Conservation (phyloP, 2,113 vertebrate species). For the Syrrhaptes paradoxus region DNA sequence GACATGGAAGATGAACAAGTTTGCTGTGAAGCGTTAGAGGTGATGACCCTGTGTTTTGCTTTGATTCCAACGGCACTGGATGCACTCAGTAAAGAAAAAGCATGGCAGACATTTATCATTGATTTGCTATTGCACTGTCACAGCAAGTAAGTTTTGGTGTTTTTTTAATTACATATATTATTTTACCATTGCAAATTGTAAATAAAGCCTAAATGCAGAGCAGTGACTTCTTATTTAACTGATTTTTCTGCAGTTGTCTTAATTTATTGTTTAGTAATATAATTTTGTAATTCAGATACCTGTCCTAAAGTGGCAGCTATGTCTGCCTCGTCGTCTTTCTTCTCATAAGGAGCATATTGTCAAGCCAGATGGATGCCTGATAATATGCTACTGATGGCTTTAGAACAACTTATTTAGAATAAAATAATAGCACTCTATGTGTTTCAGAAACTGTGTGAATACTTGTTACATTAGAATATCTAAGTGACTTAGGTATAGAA, state of each 20-base stretch:
- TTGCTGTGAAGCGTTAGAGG: constrained; percentile 97
- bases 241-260: not conserved
- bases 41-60: constrained; percentile 98
- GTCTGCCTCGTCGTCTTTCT: not conserved
- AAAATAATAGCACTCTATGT: not conserved
- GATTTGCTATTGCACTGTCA: constrained; percentile 97
- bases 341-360: not conserved
- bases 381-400: not conserved
- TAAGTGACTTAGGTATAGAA: not conserved
- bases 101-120: constrained; percentile 99
- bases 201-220: not conserved
- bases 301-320: not conserved
- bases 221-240: not conserved
- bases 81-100: constrained; percentile 97
- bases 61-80: constrained; percentile 96
- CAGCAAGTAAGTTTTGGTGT: constrained; percentile 88
- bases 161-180: not conserved
- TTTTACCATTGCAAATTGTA: not conserved
- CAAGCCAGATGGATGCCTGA: not conserved
- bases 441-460: not conserved
- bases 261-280: not conserved
- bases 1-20: constrained; percentile 97
- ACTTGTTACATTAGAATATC: not conserved
- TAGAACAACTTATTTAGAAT: not conserved
- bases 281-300: not conserved